Base-by-base conservation (phyloP, 2,113 vertebrate genomes). In the Elephantulus edwardii region DNA sequence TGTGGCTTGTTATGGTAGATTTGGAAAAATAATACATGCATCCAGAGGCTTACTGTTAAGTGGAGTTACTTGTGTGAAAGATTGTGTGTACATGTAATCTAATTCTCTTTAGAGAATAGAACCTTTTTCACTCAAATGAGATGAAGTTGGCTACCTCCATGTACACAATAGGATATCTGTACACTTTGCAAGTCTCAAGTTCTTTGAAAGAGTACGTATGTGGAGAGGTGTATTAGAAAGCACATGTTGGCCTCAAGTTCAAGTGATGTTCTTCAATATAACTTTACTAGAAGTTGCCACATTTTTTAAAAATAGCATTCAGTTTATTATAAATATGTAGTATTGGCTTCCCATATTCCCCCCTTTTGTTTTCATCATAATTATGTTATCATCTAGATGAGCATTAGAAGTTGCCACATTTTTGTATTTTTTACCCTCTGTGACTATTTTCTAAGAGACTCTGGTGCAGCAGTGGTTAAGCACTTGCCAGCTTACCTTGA, bases 231-330 rank as follows among this genome's bases (percentile, higher is more conserved):
- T 52, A 3, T 78, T 33, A 78, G 30, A 28, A 82, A 70, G 16
- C 42, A 28, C 66, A n/a, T 42, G 40, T 8, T 76, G 40, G 30
- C 12, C 17, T 64, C 62, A 64, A 54, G 28, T 54, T 4, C 52
- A 88, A 85, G 13, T 44, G 62, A 13, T 75, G 8, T 54, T 78
- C 44, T 85, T 74, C 28, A 84, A 56, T 85, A 74, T 24, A 62
- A 30, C 58, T 60, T 78, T 82, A 75, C 28, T 68, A 48, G 26
- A 5, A 28, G 46, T 77, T 44, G 71, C 7, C 3, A 78, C 17
- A 46, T 22, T 44, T 52, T 58, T 62, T 68, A n/a, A n/a, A n/a
- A n/a, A n/a, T n/a, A n/a, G n/a, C n/a, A n/a, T n/a, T n/a, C n/a
- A n/a, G n/a, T n/a, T n/a, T n/a, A n/a, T n/a, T n/a, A n/a, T n/a